phyloP scores from a whole-genome alignment of 2,888 invertebrate genomes.

The Pyrrhosoma nymphula region DNA sequence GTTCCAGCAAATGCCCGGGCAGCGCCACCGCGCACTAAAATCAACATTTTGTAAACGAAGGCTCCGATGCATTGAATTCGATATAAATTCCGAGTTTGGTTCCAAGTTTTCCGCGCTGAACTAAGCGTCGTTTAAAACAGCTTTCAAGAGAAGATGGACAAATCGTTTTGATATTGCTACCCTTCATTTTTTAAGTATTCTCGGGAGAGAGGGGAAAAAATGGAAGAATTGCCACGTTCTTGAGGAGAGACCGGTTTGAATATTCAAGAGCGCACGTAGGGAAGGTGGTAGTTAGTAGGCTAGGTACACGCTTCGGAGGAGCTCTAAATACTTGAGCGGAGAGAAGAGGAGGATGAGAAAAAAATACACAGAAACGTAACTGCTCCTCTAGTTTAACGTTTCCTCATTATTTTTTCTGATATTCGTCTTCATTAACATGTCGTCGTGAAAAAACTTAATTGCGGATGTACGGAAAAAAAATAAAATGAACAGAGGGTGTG shows the following conservation, averaged over 20 bases:
- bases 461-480: neutral
- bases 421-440: constrained; percentile 4
- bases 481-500: neutral
- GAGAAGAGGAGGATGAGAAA: neutral
- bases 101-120: too few relatives aligned
- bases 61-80: too few relatives aligned
- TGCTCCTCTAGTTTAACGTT: neutral
- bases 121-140: too few relatives aligned
- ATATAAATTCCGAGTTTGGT: too few relatives aligned
- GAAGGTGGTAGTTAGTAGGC: neutral
- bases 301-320: neutral
- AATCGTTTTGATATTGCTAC: neutral
- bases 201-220: neutral
- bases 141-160: neutral
- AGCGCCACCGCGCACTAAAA: too few relatives aligned
- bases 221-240: neutral
- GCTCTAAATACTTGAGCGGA: constrained; percentile 1
- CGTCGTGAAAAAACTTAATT: constrained; percentile 24
- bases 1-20: too few relatives aligned
- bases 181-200: neutral
- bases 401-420: neutral
- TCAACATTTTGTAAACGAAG: too few relatives aligned
- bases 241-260: neutral
- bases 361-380: neutral
- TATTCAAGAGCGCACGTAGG: neutral